Base-by-base conservation (phyloP, 2,888 invertebrate species). In the Cryptus viduatorius region DNA sequence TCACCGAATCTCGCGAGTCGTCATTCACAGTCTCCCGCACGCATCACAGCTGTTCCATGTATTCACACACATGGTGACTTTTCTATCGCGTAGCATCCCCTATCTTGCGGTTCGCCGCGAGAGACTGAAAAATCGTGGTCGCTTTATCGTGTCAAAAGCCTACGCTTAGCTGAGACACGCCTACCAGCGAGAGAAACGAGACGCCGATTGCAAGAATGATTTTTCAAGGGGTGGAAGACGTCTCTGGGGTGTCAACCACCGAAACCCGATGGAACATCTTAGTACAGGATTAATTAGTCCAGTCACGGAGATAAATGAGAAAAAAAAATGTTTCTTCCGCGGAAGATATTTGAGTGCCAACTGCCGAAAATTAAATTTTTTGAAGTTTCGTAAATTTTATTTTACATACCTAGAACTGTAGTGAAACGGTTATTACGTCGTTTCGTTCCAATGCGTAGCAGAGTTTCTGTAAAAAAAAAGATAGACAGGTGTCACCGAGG, bases 51-150 rank as follows among this genome's bases (percentile, higher is more conserved):
- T 86, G 86, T 80, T 84, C 75, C 80, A 69, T 83, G 76, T 85
- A 86, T 86, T 86, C 83, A 85, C 81, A 72, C 81, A 77, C 82
- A 78, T 85, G 75, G 56, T 37, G 29, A 61, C 72, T 79, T 72
- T 37, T n/a, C 68, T 48, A 73, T 81, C 75, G 79, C 80, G 77
- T 85, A 88, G 82, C 90, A 88, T 86, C 88, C 88, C 87, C 88
- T 88, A 89, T 89, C 75, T 73, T 64, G 56, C 42, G 44, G 83
- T 16, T 14, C 71, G 56, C 19, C 56, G 86, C 71, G 80, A 76
- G 88, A 73, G 88, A 75, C 85, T 91, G 90, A 91, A 89, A 91
- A 91, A 92, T 91, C 87, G 86, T 88, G 59, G 67, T 82, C 82
- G 82, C 84, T 91, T 90, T 89, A 90, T 91, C 89, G 88, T 53